Percentiles rank a stretch among this genome's conserved stretches.
Conservation (phyloP, 2,113 vertebrate species). For the Meriones unguiculatus region DNA sequence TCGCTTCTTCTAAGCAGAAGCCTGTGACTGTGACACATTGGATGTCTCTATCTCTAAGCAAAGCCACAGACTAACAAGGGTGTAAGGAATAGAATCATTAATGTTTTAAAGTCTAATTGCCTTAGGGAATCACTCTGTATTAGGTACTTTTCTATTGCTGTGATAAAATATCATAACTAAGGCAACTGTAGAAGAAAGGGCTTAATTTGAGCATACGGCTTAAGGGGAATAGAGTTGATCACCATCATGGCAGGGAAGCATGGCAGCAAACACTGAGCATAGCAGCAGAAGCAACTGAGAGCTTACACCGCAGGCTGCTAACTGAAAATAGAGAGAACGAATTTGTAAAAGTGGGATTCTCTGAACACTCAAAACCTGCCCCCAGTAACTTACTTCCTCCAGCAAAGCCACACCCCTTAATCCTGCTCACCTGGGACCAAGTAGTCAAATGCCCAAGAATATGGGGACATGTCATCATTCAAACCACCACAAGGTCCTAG, state of each 20-base stretch:
- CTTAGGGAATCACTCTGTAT: not conserved
- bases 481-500: not conserved
- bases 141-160: not conserved
- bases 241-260: not conserved
- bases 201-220: not conserved
- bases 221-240: not conserved
- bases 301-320: not conserved
- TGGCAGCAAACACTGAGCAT: not conserved
- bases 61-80: not conserved
- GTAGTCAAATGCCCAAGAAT: not conserved
- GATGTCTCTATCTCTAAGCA: not conserved
- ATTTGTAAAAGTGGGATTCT: not conserved
- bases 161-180: not conserved
- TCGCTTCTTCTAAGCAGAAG: not conserved
- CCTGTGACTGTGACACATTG: not conserved
- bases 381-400: not conserved
- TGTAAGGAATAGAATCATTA: not conserved
- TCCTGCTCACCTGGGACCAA: not conserved
- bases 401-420: not conserved
- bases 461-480: not conserved
- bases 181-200: not conserved
- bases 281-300: not conserved
- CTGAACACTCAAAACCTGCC: not conserved
- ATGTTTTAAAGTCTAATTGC: not conserved
- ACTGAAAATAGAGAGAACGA: not conserved